Evolutionary conservation across 53 echinoderm and acorn worm species (phyloP).

Genomic region (Apostichopus leukothele): DNA sequence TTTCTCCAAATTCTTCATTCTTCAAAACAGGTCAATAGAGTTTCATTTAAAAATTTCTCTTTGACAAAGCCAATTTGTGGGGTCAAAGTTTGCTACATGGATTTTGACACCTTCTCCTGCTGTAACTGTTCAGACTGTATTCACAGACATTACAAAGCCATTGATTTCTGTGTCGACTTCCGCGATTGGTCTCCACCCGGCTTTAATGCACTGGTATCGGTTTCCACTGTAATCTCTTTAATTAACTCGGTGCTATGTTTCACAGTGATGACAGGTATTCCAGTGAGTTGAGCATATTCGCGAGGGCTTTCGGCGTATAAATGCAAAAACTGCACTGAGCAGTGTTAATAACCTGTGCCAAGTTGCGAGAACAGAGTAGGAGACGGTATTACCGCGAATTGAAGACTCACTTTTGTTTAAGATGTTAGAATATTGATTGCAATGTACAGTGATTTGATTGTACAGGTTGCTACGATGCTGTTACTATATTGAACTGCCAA

Average conservation of each 20-base stretch:
- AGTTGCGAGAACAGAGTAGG: too few relatives aligned
- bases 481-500: too few relatives aligned
- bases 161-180: background rate
- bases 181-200: background rate
- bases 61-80: background rate
- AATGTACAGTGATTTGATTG: too few relatives aligned
- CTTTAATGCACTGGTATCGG: background rate
- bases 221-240: slow-evolving; percentile 2
- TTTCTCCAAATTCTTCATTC: too few relatives aligned
- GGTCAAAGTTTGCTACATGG: background rate
- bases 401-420: too few relatives aligned
- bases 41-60: too few relatives aligned
- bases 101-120: background rate
- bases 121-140: background rate
- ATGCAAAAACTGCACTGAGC: too few relatives aligned
- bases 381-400: too few relatives aligned
- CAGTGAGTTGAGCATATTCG: background rate
- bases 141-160: background rate
- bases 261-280: background rate
- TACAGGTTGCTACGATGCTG: too few relatives aligned
- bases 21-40: too few relatives aligned
- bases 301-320: background rate
- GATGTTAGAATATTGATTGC: too few relatives aligned
- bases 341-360: too few relatives aligned
- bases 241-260: slow-evolving; percentile 15